These are phyloP conservation scores for Calyptommatus sinebrachiatus DNA, from an alignment of 2,113 vertebrate species.

Conservation along the genomic window DNA sequence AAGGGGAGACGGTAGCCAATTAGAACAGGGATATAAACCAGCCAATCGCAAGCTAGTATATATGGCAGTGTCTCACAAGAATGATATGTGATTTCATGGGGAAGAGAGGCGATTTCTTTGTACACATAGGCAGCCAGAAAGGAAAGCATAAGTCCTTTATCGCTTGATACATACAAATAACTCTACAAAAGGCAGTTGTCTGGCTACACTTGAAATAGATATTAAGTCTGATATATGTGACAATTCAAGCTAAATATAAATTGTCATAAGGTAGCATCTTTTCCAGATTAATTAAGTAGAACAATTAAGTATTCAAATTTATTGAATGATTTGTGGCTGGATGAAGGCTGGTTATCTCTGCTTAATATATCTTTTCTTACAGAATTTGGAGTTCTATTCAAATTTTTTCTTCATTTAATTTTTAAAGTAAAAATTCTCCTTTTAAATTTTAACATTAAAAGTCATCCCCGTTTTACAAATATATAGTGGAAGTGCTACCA, in stretches of 20 bases:
- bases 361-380: neutral
- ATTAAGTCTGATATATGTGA: constrained; percentile 17
- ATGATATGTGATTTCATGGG: too few species aligned
- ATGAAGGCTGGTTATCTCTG: neutral
- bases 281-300: constrained; percentile 7
- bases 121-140: too few species aligned
- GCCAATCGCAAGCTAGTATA: too few species aligned
- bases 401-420: neutral
- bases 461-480: constrained; percentile 40
- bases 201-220: neutral
- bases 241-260: constrained; percentile 1
- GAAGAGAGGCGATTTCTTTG: too few species aligned
- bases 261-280: neutral
- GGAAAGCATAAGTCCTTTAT: too few species aligned
- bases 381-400: neutral
- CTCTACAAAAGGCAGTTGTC: too few species aligned
- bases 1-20: too few species aligned
- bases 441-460: constrained; percentile 4
- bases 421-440: neutral
- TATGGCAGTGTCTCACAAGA: too few species aligned
- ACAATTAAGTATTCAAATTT: constrained; percentile 12
- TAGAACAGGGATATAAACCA: too few species aligned
- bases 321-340: constrained; percentile 22
- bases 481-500: constrained; percentile 25
- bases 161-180: too few species aligned